These are phyloP conservation scores for Himalopsyche phryganea DNA, from an alignment of 1,140 invertebrate genomes.

Conservation along the genomic window DNA sequence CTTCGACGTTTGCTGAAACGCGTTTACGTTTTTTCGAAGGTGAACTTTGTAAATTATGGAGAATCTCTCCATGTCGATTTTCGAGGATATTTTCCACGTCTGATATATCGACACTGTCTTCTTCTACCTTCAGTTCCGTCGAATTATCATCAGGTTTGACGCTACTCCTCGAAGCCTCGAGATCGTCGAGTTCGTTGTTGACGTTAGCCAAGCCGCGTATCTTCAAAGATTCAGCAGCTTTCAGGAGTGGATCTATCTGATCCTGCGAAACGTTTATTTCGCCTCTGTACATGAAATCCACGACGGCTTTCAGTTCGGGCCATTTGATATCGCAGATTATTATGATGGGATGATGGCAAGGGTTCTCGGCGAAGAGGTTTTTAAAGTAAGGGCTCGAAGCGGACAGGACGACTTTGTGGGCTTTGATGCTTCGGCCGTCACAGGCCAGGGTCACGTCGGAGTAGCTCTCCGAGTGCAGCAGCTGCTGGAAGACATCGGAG, in stretches of 20 bases:
- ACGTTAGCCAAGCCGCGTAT: conserved; percentile 84
- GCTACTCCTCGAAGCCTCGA: not conserved
- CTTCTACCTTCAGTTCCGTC: not conserved
- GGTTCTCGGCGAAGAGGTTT: conserved; percentile 83
- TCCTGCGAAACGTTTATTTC: conserved; percentile 90
- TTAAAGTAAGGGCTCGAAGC: conserved; percentile 92
- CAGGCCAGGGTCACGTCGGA: conserved; percentile 89
- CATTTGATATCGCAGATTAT: conserved; percentile 86
- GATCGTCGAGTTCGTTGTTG: conserved; percentile 59
- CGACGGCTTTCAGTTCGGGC: conserved; percentile 79
- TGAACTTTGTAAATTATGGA: conserved; percentile 4
- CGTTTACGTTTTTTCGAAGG: conserved; percentile 9
- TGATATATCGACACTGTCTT: too few species aligned
- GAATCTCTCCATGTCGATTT: conserved; percentile 6
- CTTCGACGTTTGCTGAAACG: not conserved
- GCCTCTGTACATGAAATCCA: conserved; percentile 92
- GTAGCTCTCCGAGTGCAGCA: conserved; percentile 84
- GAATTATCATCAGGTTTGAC: conserved; percentile 3
- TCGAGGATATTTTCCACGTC: conserved; percentile 2
- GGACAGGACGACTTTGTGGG: conserved; percentile 88
- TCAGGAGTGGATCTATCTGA: conserved; percentile 79
- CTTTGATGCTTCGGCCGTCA: conserved; percentile 85
- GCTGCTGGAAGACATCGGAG: conserved; percentile 86
- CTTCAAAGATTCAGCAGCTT: conserved; percentile 81
- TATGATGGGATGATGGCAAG: conserved; percentile 85